phyloP scores from a whole-genome alignment of 1,140 invertebrate species.

The Leptinotarsa undecemlineata region DNA sequence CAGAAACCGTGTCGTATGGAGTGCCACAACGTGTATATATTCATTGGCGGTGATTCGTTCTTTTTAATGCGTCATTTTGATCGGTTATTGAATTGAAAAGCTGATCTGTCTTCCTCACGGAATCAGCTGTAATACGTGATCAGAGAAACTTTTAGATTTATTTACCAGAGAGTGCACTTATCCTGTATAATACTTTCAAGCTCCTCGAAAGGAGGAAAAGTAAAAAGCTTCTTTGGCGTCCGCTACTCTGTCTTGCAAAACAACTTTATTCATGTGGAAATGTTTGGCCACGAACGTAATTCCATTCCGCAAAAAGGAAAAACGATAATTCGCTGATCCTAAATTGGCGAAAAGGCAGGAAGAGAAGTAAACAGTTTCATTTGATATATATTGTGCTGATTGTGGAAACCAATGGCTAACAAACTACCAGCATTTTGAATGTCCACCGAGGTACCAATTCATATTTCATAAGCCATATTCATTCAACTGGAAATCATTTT shows the following conservation, averaged over 20 bases:
- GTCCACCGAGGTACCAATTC: too few relatives aligned
- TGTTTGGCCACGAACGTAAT: not conserved
- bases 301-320: not conserved
- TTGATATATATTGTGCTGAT: not conserved
- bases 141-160: not conserved
- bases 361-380: slow-evolving; percentile 1
- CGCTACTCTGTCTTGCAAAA: not conserved
- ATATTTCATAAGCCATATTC: too few relatives aligned
- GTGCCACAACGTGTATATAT: too few relatives aligned
- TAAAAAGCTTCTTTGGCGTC: not conserved
- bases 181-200: not conserved
- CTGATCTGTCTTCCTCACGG: too few relatives aligned
- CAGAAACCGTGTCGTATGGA: too few relatives aligned
- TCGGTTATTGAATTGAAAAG: too few relatives aligned
- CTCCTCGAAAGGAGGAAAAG: not conserved
- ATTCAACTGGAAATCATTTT: too few relatives aligned
- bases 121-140: not conserved
- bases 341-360: not conserved
- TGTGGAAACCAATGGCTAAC: not conserved
- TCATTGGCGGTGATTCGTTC: too few relatives aligned
- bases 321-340: not conserved
- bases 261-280: not conserved
- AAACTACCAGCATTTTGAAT: too few relatives aligned
- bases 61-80: too few relatives aligned
- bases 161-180: not conserved